phyloP scores from a whole-genome alignment of 2,888 invertebrate species.

The Tiphia femorata region DNA sequence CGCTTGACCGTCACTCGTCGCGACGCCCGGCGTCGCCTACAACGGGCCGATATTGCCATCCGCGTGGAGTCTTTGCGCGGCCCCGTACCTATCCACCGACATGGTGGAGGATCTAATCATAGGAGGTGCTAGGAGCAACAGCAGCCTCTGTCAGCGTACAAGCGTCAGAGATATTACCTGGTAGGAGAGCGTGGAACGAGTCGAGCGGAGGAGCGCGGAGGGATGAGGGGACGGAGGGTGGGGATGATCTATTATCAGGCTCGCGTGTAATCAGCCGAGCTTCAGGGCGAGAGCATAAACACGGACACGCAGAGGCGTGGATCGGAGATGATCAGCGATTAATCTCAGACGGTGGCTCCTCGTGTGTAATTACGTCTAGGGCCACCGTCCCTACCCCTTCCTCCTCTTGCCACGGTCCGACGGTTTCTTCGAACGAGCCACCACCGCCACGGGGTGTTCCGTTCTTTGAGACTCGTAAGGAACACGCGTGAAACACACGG shows the following conservation, averaged over 20 bases:
- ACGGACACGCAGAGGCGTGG: slow-evolving; percentile 30
- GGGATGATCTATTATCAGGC: slow-evolving; percentile 47
- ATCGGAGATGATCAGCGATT: slow-evolving; percentile 46
- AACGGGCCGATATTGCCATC: slow-evolving; percentile 12
- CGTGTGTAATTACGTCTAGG: background rate
- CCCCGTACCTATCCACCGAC: no score
- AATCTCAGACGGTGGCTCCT: slow-evolving; percentile 31
- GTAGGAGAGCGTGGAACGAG: slow-evolving; percentile 42
- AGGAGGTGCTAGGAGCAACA: slow-evolving; percentile 19
- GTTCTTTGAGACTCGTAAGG: no score
- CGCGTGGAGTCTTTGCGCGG: background rate
- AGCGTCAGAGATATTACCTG: slow-evolving; percentile 41
- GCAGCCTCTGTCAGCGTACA: slow-evolving; percentile 20
- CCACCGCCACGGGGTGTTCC: no score
- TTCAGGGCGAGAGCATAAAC: slow-evolving; percentile 43
- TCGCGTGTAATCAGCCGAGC: slow-evolving; percentile 48
- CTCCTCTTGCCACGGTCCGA: no score
- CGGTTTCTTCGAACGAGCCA: no score
- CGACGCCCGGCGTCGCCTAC: slow-evolving; percentile 11
- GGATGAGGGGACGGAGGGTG: slow-evolving; percentile 39
- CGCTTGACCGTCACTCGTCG: slow-evolving; percentile 8
- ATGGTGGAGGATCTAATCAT: slow-evolving; percentile 6
- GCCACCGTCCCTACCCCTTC: no score
- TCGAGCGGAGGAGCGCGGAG: no score
- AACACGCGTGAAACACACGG: no score